These are phyloP conservation scores for Standfussiana lucernea DNA, from an alignment of 2,888 invertebrate species.

Conservation along the genomic window DNA sequence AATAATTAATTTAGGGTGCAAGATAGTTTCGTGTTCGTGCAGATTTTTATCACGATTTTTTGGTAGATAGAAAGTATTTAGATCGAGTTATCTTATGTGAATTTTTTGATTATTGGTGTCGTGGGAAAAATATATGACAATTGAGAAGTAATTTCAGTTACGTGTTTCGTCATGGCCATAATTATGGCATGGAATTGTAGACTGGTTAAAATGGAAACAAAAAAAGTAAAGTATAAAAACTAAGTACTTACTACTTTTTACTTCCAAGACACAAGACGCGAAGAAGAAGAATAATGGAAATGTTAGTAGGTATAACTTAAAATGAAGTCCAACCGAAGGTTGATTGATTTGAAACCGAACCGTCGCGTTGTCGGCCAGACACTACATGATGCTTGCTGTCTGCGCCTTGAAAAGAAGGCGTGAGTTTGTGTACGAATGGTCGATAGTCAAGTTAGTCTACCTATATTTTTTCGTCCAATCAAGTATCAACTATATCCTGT, in stretches of 20 bases:
- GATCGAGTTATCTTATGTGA: slow-evolving; percentile 35
- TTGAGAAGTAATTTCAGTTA: background rate
- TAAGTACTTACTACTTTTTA: background rate
- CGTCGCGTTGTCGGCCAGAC: background rate
- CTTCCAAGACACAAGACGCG: too few species aligned
- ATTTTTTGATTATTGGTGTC: slow-evolving; percentile 23
- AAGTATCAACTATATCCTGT: slow-evolving; percentile 32
- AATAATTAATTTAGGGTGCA: slow-evolving; percentile 54
- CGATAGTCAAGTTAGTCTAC: background rate
- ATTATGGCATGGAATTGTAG: background rate
- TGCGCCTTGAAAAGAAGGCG: background rate
- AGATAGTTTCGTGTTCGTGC: slow-evolving; percentile 13
- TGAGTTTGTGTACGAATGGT: background rate
- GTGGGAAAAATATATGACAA: slow-evolving; percentile 49
- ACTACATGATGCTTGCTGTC: background rate
- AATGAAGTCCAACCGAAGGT: background rate
- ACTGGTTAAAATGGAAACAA: too few species aligned
- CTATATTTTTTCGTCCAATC: slow-evolving; percentile 8
- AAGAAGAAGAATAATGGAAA: background rate
- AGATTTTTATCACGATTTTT: slow-evolving; percentile 61
- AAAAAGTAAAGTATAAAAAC: background rate
- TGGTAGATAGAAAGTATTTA: slow-evolving; percentile 22
- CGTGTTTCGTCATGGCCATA: background rate
- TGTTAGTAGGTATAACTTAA: background rate
- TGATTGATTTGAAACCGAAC: background rate